Evolutionary conservation across 2,113 vertebrate genomes (phyloP).

Genomic region (Cairina moschata): DNA sequence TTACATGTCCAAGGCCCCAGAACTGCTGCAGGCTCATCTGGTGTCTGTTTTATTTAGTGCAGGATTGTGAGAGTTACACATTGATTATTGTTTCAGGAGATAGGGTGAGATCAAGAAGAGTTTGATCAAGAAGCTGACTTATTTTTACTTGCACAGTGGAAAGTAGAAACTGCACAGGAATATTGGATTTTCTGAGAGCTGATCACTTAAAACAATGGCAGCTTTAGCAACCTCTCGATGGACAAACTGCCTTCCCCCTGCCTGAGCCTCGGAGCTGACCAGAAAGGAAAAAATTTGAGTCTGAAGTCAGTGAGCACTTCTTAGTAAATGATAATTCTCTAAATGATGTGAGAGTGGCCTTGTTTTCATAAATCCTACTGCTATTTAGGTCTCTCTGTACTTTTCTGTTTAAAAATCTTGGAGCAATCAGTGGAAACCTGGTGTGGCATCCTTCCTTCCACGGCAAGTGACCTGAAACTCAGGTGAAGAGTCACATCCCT

Average conservation of each 20-base stretch:
- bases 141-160: neutral
- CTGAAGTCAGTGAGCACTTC: neutral
- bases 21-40: neutral
- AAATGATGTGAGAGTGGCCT: neutral
- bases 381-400: neutral
- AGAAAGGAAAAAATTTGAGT: neutral
- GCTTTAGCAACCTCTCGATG: neutral
- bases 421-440: neutral
- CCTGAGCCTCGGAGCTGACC: neutral
- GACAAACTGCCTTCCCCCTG: neutral
- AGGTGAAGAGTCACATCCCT: neutral
- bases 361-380: neutral
- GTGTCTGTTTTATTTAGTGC: neutral
- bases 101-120: neutral
- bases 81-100: neutral
- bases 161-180: neutral
- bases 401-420: neutral
- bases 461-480: neutral
- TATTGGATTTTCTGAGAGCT: neutral
- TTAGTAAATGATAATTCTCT: neutral
- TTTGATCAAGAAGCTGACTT: neutral
- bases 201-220: neutral
- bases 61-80: neutral
- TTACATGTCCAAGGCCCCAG: neutral
- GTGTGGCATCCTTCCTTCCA: neutral